These are phyloP conservation scores for Diarsia dahlii DNA, from an alignment of 2,888 invertebrate species.

Conservation along the genomic window DNA sequence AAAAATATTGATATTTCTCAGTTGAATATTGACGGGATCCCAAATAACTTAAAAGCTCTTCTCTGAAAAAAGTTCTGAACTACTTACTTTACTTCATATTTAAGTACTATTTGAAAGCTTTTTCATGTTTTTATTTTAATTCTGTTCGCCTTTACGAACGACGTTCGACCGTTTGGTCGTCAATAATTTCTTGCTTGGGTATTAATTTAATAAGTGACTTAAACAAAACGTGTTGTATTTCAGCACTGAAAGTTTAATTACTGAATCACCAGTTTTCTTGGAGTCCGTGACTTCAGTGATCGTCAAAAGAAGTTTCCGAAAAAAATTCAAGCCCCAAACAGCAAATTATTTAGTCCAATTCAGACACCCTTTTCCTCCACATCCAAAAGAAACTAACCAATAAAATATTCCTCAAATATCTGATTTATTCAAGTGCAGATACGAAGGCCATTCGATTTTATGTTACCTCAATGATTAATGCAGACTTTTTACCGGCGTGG, in stretches of 20 bases:
- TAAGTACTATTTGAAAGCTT: slow-evolving; percentile 3
- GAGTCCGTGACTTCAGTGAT: neutral
- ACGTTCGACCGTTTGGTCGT: neutral
- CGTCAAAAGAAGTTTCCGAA: neutral
- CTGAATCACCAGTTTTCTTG: neutral
- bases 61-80: neutral
- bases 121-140: slow-evolving; percentile 7
- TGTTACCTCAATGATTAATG: slow-evolving; percentile 63
- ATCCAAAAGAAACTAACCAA: slow-evolving; percentile 17
- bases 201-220: neutral
- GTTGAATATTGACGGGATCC: neutral
- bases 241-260: neutral
- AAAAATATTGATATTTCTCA: neutral
- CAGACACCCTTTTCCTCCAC: neutral
- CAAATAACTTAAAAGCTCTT: too few species aligned
- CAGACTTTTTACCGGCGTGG: slow-evolving; percentile 55
- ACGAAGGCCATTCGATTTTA: slow-evolving; percentile 61
- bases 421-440: slow-evolving; percentile 62
- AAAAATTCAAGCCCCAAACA: neutral
- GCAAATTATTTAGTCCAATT: slow-evolving; percentile 33
- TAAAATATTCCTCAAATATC: slow-evolving; percentile 57
- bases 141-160: neutral
- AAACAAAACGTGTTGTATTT: neutral
- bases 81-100: neutral
- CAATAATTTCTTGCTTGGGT: neutral